Evolutionary conservation across 2,888 invertebrate species (phyloP), one percentile per base, ranked within the genome.

Genomic region (Nemotelus pantherinus): DNA sequence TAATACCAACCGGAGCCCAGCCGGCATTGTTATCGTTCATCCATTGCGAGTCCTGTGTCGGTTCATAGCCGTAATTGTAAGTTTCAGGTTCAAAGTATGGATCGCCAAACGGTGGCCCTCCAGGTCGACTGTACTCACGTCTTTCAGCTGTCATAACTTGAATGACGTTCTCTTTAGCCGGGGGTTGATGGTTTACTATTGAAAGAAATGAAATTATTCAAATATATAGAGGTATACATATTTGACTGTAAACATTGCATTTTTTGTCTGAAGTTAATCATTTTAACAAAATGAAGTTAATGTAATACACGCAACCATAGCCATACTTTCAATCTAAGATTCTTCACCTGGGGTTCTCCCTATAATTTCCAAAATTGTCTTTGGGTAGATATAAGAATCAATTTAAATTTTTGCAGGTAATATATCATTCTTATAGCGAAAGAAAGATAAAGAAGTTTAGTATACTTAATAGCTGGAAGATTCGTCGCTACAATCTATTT

Each of bases 101-200:
- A 72, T 89, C 88, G 41, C 68, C 68, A 7, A 68, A 60, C 3
- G 89, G 83, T 80, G 83, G 90, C 6, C 90, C 89, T 78, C 91
- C 91, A 0, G 86, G 83, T 6, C 93, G 88, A 63, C 94, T 94
- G 86, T 95, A 96, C 86, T 95, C 95, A 79, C 95, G 90, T 77
- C 95, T 91, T 85, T 96, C 96, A 2, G 95, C 95, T 7, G 96
- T 95, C 95, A 96, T 95, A 65, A 96, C 95, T 89, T 95, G 95
- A 83, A 96, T 96, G 25, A 94, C 93, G 83, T 95, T 96, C 87
- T 95, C 95, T 87, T 91, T 89, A 83, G 82, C 85, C 86, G 85
- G 85, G 47, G 84, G 88, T 6, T 81, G 25, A 1, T 25, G 25
- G 25, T 25, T 25, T 25, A 25, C 25, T 25, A 25, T 2, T 25